Percentiles rank a stretch among this genome's conserved stretches.
Evolutionary conservation across 2,113 vertebrate genomes (phyloP).

Genomic region (Lampris megalopsis): DNA sequence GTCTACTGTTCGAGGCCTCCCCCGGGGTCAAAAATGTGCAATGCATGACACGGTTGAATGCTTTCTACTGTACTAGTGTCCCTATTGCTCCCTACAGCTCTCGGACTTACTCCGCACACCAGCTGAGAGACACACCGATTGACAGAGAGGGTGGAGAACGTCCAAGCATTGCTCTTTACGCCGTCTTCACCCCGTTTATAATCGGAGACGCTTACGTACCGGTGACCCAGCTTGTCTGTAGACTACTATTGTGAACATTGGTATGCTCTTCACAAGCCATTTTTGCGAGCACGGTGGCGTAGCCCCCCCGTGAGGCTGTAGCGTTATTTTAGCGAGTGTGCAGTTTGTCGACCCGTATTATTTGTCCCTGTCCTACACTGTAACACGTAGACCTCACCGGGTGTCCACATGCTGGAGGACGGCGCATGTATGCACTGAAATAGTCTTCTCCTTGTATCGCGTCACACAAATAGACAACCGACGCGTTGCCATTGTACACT

Average conservation of each 20-base stretch:
- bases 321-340: slow-evolving; percentile 61
- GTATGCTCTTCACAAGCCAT: slow-evolving; percentile 44
- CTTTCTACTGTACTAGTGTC: slow-evolving; percentile 71
- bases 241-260: slow-evolving; percentile 71
- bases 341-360: slow-evolving; percentile 33
- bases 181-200: slow-evolving; percentile 47
- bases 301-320: slow-evolving; percentile 59
- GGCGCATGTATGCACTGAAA: slow-evolving; percentile 52
- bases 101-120: slow-evolving; percentile 29
- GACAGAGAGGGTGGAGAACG: slow-evolving; percentile 33
- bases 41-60: slow-evolving; percentile 89
- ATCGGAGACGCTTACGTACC: slow-evolving; percentile 41
- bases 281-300: slow-evolving; percentile 19
- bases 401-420: slow-evolving; percentile 52
- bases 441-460: slow-evolving; percentile 41
- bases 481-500: slow-evolving; percentile 76
- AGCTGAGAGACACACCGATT: slow-evolving; percentile 58
- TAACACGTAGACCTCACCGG: slow-evolving; percentile 47
- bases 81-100: slow-evolving; percentile 22
- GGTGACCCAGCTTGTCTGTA: slow-evolving; percentile 77
- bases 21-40: slow-evolving; percentile 89
- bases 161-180: slow-evolving; percentile 37
- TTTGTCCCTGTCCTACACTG: slow-evolving; percentile 59
- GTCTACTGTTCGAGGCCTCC: slow-evolving; percentile 63
- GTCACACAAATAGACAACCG: slow-evolving; percentile 47